Evolutionary conservation across 2,888 invertebrate species (phyloP).

Genomic region (Cosmopolites sordidus): DNA sequence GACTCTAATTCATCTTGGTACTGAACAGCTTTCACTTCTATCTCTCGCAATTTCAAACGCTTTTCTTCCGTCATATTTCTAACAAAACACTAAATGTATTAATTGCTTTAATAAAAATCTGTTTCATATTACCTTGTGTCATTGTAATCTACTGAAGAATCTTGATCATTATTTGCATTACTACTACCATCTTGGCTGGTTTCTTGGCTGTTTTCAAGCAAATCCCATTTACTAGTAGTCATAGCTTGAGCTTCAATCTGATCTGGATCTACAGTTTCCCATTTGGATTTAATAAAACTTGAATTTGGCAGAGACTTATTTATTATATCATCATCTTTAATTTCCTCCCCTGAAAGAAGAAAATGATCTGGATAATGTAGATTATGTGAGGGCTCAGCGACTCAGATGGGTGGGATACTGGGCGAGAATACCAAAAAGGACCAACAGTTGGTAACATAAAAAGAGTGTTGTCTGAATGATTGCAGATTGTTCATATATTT

Average conservation of each 20-base stretch:
- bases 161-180: slow-evolving; percentile 42
- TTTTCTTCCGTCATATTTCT: slow-evolving; percentile 64
- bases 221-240: slow-evolving; percentile 86
- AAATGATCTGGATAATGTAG: too few species aligned
- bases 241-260: slow-evolving; percentile 77
- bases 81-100: too few species aligned
- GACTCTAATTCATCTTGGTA: slow-evolving; percentile 95
- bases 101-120: background rate
- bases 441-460: too few species aligned
- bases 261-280: slow-evolving; percentile 93
- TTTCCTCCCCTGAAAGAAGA: slow-evolving; percentile 40
- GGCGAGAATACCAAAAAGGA: too few species aligned
- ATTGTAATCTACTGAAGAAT: slow-evolving; percentile 43
- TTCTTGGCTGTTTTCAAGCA: slow-evolving; percentile 56
- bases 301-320: slow-evolving; percentile 50
- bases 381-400: too few species aligned
- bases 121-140: slow-evolving; percentile 41
- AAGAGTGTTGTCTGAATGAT: too few species aligned
- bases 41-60: slow-evolving; percentile 76
- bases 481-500: too few species aligned
- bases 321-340: slow-evolving; percentile 33
- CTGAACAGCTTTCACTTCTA: slow-evolving; percentile 91
- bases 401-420: too few species aligned
- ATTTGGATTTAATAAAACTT: slow-evolving; percentile 86
- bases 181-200: slow-evolving; percentile 45